Evolutionary conservation across 2,113 vertebrate genomes (phyloP).

Genomic region (Microtus oregoni): DNA sequence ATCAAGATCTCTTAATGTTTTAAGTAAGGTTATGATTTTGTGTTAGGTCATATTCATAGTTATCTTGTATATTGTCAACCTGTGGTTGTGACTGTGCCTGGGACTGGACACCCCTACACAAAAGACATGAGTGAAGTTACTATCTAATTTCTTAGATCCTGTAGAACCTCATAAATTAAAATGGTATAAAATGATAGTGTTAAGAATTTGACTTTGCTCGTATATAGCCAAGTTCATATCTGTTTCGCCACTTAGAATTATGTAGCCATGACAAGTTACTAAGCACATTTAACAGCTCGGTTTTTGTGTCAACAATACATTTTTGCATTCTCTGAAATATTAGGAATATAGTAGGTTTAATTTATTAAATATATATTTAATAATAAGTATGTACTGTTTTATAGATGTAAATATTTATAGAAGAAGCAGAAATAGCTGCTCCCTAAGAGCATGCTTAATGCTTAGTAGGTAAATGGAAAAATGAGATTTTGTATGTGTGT

Average conservation of each 20-base stretch:
- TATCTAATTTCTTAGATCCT: background rate
- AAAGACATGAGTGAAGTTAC: background rate
- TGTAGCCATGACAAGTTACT: background rate
- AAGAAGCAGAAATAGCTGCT: slow-evolving; percentile 13
- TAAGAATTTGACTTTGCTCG: background rate
- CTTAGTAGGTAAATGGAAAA: background rate
- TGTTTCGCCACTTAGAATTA: background rate
- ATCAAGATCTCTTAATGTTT: background rate
- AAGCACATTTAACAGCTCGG: background rate
- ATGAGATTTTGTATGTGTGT: background rate
- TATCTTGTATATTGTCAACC: background rate
- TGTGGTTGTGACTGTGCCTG: background rate
- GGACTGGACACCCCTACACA: background rate
- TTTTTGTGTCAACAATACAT: background rate
- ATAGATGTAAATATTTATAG: background rate
- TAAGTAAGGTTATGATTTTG: background rate
- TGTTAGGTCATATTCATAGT: background rate
- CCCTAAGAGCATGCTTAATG: background rate
- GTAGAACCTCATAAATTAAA: background rate
- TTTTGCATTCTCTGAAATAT: background rate
- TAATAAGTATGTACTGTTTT: background rate
- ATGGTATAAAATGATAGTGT: background rate
- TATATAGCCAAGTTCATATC: background rate
- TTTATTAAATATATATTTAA: background rate
- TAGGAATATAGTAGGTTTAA: background rate